Evolutionary conservation across 2,113 vertebrate species (phyloP).

Genomic region (Asarcornis scutulata): DNA sequence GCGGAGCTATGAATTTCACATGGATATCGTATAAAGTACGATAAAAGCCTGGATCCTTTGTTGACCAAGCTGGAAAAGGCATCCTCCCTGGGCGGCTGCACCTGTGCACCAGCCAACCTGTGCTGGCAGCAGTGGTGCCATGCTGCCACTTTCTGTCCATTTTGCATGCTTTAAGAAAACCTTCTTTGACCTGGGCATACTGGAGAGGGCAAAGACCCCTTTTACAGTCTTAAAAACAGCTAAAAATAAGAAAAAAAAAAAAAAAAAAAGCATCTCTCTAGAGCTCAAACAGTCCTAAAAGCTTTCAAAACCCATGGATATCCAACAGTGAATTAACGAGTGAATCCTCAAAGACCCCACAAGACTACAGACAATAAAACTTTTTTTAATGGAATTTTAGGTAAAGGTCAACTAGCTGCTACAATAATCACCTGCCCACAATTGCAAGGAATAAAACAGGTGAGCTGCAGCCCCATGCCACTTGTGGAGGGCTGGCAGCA

Average conservation of each 20-base stretch:
- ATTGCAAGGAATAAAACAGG: not conserved
- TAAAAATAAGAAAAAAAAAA: not conserved
- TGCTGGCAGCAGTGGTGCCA: not conserved
- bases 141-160: not conserved
- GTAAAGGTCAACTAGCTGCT: slow-evolving; percentile 57
- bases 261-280: not conserved
- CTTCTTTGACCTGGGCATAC: not conserved
- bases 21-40: not conserved
- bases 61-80: not conserved
- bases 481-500: not conserved
- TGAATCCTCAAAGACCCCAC: slow-evolving; percentile 40
- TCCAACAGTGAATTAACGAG: slow-evolving; percentile 33
- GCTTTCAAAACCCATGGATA: not conserved
- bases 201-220: not conserved
- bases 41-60: not conserved
- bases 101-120: accelerated
- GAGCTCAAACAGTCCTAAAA: not conserved
- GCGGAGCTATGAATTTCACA: not conserved
- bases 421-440: not conserved
- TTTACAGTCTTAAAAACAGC: not conserved
- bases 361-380: slow-evolving; percentile 56
- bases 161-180: not conserved
- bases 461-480: not conserved
- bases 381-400: slow-evolving; percentile 64
- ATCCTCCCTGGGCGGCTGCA: not conserved